Evolutionary conservation across 2,888 invertebrate genomes (phyloP).

Genomic region (Limnephilus rhombicus): DNA sequence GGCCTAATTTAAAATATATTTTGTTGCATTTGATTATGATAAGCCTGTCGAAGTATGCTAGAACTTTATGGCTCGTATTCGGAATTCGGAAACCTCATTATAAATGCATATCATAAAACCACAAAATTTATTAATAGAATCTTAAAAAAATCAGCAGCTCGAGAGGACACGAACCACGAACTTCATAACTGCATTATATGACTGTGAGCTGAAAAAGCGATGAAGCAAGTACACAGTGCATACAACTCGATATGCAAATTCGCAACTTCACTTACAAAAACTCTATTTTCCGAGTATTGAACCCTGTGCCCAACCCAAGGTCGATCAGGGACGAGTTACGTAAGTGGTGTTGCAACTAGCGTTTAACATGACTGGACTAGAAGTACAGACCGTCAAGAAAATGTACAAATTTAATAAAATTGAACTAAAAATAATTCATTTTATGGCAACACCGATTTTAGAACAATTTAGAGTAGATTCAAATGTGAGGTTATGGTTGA

Average conservation of each 20-base stretch:
- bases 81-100: background rate
- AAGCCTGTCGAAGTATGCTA: background rate
- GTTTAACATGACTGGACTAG: background rate
- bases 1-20: too few species aligned
- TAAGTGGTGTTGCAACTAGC: background rate
- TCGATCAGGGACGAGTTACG: slow-evolving; percentile 3
- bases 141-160: background rate
- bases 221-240: background rate
- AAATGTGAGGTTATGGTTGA: too few species aligned
- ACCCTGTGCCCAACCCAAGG: slow-evolving; percentile 22
- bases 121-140: background rate
- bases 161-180: background rate
- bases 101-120: background rate
- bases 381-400: background rate
- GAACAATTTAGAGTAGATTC: too few species aligned
- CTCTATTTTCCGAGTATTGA: slow-evolving; percentile 38
- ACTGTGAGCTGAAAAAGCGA: background rate
- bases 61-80: background rate
- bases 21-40: too few species aligned
- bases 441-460: too few species aligned
- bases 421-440: too few species aligned
- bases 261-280: slow-evolving; percentile 17
- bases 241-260: slow-evolving; percentile 21
- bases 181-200: background rate
- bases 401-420: too few species aligned